Percentiles rank a stretch among this genome's conserved stretches.
Conservation (phyloP, 2,797 vertebrate species). For the Staurois parvus region DNA sequence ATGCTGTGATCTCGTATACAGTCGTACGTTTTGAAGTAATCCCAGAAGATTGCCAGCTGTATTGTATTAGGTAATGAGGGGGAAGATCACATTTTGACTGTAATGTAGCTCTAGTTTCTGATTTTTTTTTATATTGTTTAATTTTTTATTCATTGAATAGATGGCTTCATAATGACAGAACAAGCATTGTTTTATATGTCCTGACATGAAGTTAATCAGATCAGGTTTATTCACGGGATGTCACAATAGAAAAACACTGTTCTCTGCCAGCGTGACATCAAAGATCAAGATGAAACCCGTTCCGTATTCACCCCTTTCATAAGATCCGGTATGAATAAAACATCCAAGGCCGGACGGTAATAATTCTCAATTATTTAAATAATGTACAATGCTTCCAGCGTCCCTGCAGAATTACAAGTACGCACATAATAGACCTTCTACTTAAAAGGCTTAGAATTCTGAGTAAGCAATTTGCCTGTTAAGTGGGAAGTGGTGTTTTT, state of each 20-base stretch:
- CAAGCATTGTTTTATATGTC: conserved; percentile 47
- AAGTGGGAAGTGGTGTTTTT: conserved; percentile 32
- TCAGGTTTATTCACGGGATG: conserved; percentile 46
- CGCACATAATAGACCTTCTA: conserved; percentile 50
- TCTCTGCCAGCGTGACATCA: conserved; percentile 53
- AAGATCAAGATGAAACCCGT: conserved; percentile 53
- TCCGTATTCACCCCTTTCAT: conserved; percentile 41
- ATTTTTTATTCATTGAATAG: conserved; percentile 13
- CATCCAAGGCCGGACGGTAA: conserved; percentile 53
- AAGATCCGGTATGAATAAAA: conserved; percentile 56
- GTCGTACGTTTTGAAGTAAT: conserved; percentile 24
- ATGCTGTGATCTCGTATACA: conserved; percentile 11
- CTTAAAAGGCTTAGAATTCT: conserved; percentile 51
- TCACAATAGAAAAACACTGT: conserved; percentile 53
- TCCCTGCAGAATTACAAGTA: conserved; percentile 46
- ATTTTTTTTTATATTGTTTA: background rate
- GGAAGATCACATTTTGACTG: conserved; percentile 44
- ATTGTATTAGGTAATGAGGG: conserved; percentile 43
- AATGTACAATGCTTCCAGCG: conserved; percentile 53
- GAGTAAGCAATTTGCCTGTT: conserved; percentile 51
- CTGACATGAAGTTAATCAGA: conserved; percentile 58
- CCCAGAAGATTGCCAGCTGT: conserved; percentile 31
- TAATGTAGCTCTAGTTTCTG: background rate
- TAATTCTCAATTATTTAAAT: conserved; percentile 60
- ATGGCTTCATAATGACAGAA: conserved; percentile 40